These are phyloP conservation scores for Lontra canadensis DNA, from an alignment of 2,113 vertebrate genomes.

Conservation along the genomic window DNA sequence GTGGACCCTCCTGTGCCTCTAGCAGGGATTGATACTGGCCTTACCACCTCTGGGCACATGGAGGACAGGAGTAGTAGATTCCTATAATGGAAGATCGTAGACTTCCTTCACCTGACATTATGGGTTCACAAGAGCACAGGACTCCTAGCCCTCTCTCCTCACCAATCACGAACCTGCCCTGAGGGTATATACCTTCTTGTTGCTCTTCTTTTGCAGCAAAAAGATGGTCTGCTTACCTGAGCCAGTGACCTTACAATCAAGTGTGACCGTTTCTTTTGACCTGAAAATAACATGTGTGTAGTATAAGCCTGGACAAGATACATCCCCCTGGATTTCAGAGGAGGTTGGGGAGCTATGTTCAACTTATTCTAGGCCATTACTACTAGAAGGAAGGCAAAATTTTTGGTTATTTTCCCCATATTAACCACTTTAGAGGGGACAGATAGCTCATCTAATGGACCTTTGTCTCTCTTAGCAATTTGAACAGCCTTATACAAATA, in stretches of 20 bases:
- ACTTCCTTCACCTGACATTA: background rate
- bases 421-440: background rate
- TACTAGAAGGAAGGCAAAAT: background rate
- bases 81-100: background rate
- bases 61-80: background rate
- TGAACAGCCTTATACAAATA: background rate
- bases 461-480: background rate
- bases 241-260: conserved; percentile 73
- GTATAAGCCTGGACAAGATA: background rate
- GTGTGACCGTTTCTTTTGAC: conserved; percentile 27
- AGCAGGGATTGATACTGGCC: background rate
- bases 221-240: conserved; percentile 79
- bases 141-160: background rate
- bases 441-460: background rate
- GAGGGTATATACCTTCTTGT: background rate
- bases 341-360: background rate
- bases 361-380: background rate
- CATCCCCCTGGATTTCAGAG: background rate
- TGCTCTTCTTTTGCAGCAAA: conserved; percentile 77
- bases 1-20: background rate
- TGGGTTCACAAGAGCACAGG: background rate
- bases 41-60: background rate
- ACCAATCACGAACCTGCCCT: background rate
- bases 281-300: conserved; percentile 72
- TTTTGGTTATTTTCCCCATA: background rate